A percentile compares a stretch with the other conserved stretches of the same genome.
Conservation (phyloP, 2,888 invertebrate genomes). For the Periphyllus acericola region DNA sequence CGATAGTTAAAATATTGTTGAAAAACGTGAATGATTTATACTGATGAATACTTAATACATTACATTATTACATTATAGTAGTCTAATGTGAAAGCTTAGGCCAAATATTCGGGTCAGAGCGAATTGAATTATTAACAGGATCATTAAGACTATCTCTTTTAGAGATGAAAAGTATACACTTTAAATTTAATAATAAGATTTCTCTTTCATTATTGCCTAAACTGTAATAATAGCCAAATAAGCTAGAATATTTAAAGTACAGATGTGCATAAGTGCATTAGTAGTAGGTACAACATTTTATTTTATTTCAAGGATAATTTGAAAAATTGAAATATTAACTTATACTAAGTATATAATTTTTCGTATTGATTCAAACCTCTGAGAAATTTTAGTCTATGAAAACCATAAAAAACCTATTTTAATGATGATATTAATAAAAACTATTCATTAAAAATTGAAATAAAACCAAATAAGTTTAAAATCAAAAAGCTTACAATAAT, state of each 20-base stretch:
- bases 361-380: background rate
- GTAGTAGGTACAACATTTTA: background rate
- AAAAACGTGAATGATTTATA: background rate
- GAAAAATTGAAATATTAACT: background rate
- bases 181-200: constrained; percentile 32
- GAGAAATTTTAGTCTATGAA: background rate
- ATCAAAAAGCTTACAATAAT: background rate
- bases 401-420: background rate
- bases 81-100: constrained; percentile 53
- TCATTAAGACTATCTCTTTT: constrained; percentile 56
- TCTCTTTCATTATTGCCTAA: constrained; percentile 27
- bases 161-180: background rate
- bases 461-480: background rate
- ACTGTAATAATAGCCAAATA: constrained; percentile 4
- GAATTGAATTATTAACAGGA: constrained; percentile 52
- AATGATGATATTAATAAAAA: background rate
- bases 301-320: background rate
- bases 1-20: background rate
- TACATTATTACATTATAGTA: constrained; percentile 21
- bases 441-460: background rate
- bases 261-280: background rate
- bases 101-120: constrained; percentile 44
- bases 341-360: too few relatives aligned
- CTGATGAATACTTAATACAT: background rate
- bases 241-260: background rate